Base-by-base conservation (phyloP, 1,140 invertebrate species). In the Temnothorax nylanderi region DNA sequence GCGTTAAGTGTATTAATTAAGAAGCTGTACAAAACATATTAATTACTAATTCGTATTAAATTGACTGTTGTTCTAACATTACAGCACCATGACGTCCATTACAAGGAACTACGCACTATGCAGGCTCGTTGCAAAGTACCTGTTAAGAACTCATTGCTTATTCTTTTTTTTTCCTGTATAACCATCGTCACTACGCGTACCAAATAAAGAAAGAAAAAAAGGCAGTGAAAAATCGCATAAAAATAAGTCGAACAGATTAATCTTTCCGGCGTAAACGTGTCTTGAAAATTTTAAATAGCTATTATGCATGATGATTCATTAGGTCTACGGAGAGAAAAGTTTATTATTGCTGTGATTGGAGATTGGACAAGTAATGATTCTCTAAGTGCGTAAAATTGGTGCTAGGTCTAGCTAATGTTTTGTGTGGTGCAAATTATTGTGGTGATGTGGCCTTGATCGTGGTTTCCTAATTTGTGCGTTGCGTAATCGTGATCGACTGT, bases 21-120 rank as follows among this genome's bases (percentile, higher is more conserved):
- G 91, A 95, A 95, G 94, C 94, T 95, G 94, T 95, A 95, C 94
- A 95, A 93, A 93, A 92, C 88, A 91, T 47, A 69, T 89, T 93
- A 93, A 92, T 91, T 88, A 93, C 92, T 93, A 93, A 90, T 92
- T 90, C 92, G 90, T 88, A n/a, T n/a, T n/a, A 92, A 91, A 91
- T 92, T 93, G 90, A 95, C 90, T 93, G 91, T 90, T 88, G 88
- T 89, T 90, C 84, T 93, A 91, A 90, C 65, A 74, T 93, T 90
- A 92, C 92, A 94, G 93, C 93, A 94, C 91, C 93, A 87, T 87
- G 76, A 86, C 67, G 84, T 87, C 88, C 74, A 72, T 91, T 91
- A 71, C 54, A 49, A 90, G 88, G 78, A 91, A 91, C 84, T 91
- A 91, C 88, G 78, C 85, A 72, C 76, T 91, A 89, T 56, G 80